Evolutionary conservation across 2,888 invertebrate species (phyloP), one percentile per base, ranked within the genome.

Genomic region (Oegoconia quadripuncta): DNA sequence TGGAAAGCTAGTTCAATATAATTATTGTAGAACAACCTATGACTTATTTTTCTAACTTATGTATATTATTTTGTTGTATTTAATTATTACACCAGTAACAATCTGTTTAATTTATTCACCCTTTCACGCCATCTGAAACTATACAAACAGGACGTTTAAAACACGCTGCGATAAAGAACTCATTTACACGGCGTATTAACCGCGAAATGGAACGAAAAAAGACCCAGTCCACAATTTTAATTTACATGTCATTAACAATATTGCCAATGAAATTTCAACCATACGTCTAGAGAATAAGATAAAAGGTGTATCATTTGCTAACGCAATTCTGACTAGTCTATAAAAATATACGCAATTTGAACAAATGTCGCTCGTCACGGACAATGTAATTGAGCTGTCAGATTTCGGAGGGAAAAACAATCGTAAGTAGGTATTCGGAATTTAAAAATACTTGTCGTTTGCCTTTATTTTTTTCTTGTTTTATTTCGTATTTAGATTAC

Each of bases 181-280:
- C 76, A 86, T 87, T 87, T 86, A 80, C 72, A 83, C 84, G 86
- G 64, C 59, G 64, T 72, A 74, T 86, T 86, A 86, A 74, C 77
- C 74, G 65, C 75, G 74, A 77, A 84, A 86, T 81, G 74, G 69
- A 62, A 74, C 73, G 75, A 72, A 76, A 81, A 76, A 74, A 66
- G 64, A 64, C 64, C 59, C 63, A 56, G 56, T 51, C 55, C 48
- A 59, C 64, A 53, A 63, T 44, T 33, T 46, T 48, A 39, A 43
- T 50, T 44, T 47, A 37, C 48, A 46, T 46, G 31, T 45, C 42
- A 44, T 37, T 40, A 42, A 40, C 23, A 11, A 27, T 8, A 18
- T 32, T 17, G 18, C 5, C 27, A 45, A 9, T 31, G 29, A 1
- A 73, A 44, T 62, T 44, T 49, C 9, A 42, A 39, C 68, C 51